A percentile compares a stretch with the other conserved stretches of the same genome.
Conservation (phyloP, 2,113 vertebrate genomes). For the Nothoprocta pentlandii region DNA sequence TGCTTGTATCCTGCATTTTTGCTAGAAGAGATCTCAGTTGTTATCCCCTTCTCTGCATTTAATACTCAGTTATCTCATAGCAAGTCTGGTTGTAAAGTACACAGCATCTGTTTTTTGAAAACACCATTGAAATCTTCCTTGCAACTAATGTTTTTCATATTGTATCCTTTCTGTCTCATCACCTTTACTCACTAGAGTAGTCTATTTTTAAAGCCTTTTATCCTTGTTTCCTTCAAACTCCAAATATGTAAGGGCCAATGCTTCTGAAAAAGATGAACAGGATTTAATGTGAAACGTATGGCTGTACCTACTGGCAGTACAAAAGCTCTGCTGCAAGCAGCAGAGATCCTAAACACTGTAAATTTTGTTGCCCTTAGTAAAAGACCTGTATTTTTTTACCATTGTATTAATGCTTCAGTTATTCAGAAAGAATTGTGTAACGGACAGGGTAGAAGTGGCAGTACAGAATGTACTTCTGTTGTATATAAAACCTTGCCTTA, state of each 20-base stretch:
- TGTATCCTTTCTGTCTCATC: constrained; percentile 5
- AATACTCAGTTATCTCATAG: accelerated
- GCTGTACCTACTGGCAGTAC: not conserved
- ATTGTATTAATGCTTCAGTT: not conserved
- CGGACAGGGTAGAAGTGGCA: not conserved
- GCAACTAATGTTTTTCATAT: not conserved
- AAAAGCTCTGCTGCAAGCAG: not conserved
- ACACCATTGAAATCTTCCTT: not conserved
- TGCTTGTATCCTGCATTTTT: not conserved
- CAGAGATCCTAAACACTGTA: not conserved
- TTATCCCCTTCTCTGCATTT: not conserved
- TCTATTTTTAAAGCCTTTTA: constrained; percentile 21
- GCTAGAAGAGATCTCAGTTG: not conserved
- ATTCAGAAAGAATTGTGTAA: not conserved
- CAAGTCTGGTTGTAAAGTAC: not conserved
- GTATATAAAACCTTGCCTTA: not conserved
- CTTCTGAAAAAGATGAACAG: not conserved
- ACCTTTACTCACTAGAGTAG: not conserved
- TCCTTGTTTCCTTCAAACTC: constrained; percentile 3
- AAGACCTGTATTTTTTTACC: not conserved
- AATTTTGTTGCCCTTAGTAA: not conserved
- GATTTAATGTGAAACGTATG: not conserved
- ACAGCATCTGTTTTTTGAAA: not conserved
- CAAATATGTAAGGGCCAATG: not conserved
- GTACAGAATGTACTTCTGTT: not conserved